A percentile compares a stretch with the other conserved stretches of the same genome.
These are phyloP conservation scores for Fistularia tabacaria DNA, from an alignment of 2,797 vertebrate genomes.

Conservation along the genomic window DNA sequence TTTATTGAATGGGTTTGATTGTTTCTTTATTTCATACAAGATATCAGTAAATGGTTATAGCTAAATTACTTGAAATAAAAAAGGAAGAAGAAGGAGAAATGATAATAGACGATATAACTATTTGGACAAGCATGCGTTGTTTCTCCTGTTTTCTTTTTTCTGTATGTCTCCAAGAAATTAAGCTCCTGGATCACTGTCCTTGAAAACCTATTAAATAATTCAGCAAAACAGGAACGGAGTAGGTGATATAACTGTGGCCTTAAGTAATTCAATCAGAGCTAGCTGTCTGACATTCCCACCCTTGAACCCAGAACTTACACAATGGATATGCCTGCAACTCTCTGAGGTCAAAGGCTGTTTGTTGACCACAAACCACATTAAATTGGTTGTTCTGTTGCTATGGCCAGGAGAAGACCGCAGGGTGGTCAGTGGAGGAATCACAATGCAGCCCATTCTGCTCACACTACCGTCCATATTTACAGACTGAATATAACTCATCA, in stretches of 20 bases:
- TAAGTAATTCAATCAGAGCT: slow-evolving; percentile 70
- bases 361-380: slow-evolving; percentile 76
- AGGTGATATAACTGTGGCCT: slow-evolving; percentile 54
- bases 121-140: too few species aligned
- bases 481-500: slow-evolving; percentile 21
- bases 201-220: slow-evolving; percentile 75
- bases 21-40: too few species aligned
- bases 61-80: too few species aligned
- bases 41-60: too few species aligned
- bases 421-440: slow-evolving; percentile 42
- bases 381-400: slow-evolving; percentile 46
- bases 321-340: slow-evolving; percentile 38
- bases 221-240: slow-evolving; percentile 63
- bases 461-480: slow-evolving; percentile 30
- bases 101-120: too few species aligned
- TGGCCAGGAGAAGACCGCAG: slow-evolving; percentile 49
- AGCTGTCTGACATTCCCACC: slow-evolving; percentile 47
- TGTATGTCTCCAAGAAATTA: slow-evolving; percentile 16
- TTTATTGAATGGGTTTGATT: too few species aligned
- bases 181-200: slow-evolving; percentile 34
- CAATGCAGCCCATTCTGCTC: slow-evolving; percentile 43
- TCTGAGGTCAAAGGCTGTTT: slow-evolving; percentile 68
- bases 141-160: too few species aligned
- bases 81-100: too few species aligned
- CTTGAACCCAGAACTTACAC: slow-evolving; percentile 50